A percentile compares a stretch with the other conserved stretches of the same genome.
phyloP scores from a whole-genome alignment of 2,888 invertebrate genomes.

The Mamestra brassicae region DNA sequence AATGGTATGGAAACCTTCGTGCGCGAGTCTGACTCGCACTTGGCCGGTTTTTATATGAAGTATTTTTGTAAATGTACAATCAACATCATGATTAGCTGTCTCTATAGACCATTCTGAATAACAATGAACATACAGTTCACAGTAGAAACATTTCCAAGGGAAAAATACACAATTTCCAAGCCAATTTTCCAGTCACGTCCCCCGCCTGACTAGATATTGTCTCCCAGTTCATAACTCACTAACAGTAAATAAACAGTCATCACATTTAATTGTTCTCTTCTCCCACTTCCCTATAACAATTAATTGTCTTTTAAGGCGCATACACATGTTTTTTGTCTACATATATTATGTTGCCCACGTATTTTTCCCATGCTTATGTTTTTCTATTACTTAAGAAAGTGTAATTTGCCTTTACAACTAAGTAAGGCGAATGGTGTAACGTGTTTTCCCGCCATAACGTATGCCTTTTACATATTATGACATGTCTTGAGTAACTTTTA shows the following conservation, averaged over 20 bases:
- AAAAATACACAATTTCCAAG: too few relatives aligned
- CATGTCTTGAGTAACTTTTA: slow-evolving; percentile 56
- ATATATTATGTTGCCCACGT: slow-evolving; percentile 39
- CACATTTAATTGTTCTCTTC: slow-evolving; percentile 45
- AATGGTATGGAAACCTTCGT: too few relatives aligned
- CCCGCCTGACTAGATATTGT: background rate
- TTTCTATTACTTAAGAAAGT: slow-evolving; percentile 59
- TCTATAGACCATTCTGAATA: too few relatives aligned
- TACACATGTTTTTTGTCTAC: slow-evolving; percentile 35
- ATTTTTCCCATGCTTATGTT: slow-evolving; percentile 58
- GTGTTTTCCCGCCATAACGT: slow-evolving; percentile 52
- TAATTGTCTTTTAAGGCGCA: slow-evolving; percentile 34
- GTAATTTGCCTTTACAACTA: slow-evolving; percentile 61
- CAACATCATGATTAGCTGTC: background rate
- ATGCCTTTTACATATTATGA: slow-evolving; percentile 57
- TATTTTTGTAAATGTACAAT: background rate
- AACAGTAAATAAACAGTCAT: slow-evolving; percentile 22
- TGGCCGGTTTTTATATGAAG: too few relatives aligned
- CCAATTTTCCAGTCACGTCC: background rate
- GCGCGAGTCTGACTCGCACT: too few relatives aligned
- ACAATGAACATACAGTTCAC: background rate
- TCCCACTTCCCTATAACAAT: slow-evolving; percentile 35
- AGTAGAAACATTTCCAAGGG: background rate
- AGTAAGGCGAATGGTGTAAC: slow-evolving; percentile 50
- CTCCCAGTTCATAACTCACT: slow-evolving; percentile 9